Percentiles rank a stretch among this genome's conserved stretches.
These are phyloP conservation scores for Halcyon badia DNA, from an alignment of 2,797 vertebrate genomes.

Conservation along the genomic window DNA sequence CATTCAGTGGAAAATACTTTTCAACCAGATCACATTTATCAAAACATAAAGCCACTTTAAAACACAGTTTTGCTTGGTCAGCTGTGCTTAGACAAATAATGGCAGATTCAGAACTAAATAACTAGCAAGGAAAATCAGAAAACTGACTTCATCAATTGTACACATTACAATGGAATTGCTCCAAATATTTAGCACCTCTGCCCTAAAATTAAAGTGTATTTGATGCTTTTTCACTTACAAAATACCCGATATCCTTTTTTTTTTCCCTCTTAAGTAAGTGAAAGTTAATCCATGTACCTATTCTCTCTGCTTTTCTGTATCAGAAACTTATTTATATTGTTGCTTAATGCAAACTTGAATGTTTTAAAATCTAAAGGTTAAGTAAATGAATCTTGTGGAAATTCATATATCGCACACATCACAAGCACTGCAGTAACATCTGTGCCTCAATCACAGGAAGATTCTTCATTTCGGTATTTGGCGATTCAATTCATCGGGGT, in stretches of 20 bases:
- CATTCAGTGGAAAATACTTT: conserved; percentile 90
- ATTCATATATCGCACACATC: conserved; percentile 41
- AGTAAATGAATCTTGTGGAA: conserved; percentile 51
- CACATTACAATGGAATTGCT: conserved; percentile 77
- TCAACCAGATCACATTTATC: conserved; percentile 90
- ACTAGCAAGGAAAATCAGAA: conserved; percentile 85
- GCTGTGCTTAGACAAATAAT: conserved; percentile 90
- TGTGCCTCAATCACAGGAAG: conserved; percentile 32
- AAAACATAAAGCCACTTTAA: conserved; percentile 92
- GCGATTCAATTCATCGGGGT: conserved; percentile 37
- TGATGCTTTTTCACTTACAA: conserved; percentile 61
- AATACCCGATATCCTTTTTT: background rate
- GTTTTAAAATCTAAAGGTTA: conserved; percentile 63
- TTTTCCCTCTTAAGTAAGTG: background rate
- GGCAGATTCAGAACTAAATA: conserved; percentile 88
- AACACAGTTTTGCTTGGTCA: conserved; percentile 90
- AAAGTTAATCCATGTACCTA: conserved; percentile 34
- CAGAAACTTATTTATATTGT: conserved; percentile 46
- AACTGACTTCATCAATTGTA: conserved; percentile 83
- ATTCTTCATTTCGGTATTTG: conserved; percentile 69
- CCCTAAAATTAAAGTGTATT: conserved; percentile 71
- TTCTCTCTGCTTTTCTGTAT: conserved; percentile 20
- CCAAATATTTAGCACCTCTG: conserved; percentile 84
- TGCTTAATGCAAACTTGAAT: conserved; percentile 61
- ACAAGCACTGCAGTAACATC: conserved; percentile 38